These are phyloP conservation scores for Chrysolophus pictus DNA, from an alignment of 2,797 vertebrate species.

Conservation along the genomic window DNA sequence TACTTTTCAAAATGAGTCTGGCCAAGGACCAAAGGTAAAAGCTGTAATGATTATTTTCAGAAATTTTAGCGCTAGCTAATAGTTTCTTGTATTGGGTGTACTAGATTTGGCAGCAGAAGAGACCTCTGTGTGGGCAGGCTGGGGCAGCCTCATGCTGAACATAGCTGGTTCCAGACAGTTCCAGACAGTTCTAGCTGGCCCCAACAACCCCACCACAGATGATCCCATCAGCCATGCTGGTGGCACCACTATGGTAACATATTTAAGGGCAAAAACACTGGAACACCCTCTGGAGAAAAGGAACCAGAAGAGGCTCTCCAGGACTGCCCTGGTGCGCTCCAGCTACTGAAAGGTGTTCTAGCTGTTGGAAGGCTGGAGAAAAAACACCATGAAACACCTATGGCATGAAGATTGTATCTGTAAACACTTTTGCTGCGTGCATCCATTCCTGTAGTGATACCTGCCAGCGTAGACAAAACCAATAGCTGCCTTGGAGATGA, in stretches of 20 bases:
- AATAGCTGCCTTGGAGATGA: not conserved
- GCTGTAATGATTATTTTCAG: not conserved
- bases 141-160: not conserved
- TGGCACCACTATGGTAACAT: not conserved
- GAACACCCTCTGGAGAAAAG: not conserved
- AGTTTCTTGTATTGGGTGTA: not conserved
- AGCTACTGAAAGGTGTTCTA: not conserved
- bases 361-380: not conserved
- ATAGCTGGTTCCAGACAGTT: not conserved
- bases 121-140: not conserved
- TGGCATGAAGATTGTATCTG: not conserved
- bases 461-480: not conserved
- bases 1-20: not conserved
- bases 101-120: not conserved
- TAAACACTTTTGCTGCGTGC: not conserved
- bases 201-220: not conserved
- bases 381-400: fast-evolving
- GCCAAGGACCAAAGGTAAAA: not conserved
- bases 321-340: not conserved
- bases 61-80: not conserved
- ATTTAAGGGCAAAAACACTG: not conserved
- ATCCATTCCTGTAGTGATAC: not conserved
- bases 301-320: not conserved
- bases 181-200: not conserved
- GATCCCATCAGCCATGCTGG: not conserved